Conservation (phyloP, 2,113 vertebrate species). For the Recurvirostra avosetta region DNA sequence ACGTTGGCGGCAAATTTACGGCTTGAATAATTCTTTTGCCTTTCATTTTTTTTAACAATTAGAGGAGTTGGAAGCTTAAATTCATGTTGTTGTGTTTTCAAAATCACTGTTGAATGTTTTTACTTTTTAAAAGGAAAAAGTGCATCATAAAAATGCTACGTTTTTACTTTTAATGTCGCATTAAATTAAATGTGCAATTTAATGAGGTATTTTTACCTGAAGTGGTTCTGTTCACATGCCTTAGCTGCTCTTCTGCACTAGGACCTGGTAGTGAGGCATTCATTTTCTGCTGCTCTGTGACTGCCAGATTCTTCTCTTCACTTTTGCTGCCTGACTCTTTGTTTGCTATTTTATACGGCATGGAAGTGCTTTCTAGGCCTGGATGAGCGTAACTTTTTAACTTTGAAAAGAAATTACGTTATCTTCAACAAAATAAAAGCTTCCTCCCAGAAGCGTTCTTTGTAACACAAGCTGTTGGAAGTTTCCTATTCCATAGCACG, state of each 20-base stretch:
- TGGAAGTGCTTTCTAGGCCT: background rate
- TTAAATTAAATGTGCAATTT: background rate
- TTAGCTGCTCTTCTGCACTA: background rate
- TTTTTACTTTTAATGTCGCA: background rate
- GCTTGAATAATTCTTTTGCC: background rate
- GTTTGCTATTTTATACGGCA: background rate
- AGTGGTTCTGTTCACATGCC: background rate
- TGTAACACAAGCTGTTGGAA: background rate
- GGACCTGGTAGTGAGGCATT: background rate
- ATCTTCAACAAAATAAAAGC: conserved; percentile 6
- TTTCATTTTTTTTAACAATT: background rate
- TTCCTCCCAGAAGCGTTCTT: background rate
- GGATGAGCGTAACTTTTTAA: background rate
- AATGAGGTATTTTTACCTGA: background rate
- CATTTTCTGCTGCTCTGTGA: background rate
- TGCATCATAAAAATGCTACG: background rate
- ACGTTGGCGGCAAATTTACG: background rate
- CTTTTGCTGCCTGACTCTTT: background rate
- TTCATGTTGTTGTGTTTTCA: background rate
- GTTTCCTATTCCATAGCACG: conserved; percentile 18
- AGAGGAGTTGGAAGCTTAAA: background rate
- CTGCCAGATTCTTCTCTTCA: background rate
- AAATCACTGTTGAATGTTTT: background rate
- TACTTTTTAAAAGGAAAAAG: background rate
- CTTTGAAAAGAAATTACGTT: background rate